These are phyloP conservation scores for Tapirus terrestris DNA, from an alignment of 2,113 vertebrate genomes.

Conservation along the genomic window DNA sequence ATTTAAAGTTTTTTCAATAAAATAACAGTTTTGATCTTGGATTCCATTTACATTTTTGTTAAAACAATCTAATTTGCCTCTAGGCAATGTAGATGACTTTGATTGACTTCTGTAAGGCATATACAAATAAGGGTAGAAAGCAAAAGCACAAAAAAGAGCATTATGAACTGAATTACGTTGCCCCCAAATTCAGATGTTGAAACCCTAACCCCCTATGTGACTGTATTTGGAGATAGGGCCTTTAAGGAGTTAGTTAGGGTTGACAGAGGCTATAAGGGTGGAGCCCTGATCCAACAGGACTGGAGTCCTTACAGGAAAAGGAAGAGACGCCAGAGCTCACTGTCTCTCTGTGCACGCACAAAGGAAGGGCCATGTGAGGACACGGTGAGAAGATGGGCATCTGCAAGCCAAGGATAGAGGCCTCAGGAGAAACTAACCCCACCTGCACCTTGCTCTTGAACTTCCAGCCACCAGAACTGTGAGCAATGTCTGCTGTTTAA, in stretches of 20 bases:
- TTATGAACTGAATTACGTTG: neutral
- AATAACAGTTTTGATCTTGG: neutral
- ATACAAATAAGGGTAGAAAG: neutral
- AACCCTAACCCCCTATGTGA: neutral
- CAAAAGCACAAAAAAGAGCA: neutral
- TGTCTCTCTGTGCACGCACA: neutral
- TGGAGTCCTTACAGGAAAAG: neutral
- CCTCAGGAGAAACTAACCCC: neutral
- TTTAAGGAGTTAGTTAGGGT: neutral
- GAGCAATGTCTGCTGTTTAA: neutral
- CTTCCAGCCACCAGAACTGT: neutral
- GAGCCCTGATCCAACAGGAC: no score
- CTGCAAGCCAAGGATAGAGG: no score
- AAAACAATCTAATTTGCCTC: neutral
- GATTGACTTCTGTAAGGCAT: neutral
- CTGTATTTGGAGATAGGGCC: neutral
- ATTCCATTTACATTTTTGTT: neutral
- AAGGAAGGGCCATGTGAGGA: neutral
- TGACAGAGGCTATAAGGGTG: neutral
- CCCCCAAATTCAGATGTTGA: neutral
- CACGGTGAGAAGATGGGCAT: accelerated
- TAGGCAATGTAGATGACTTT: neutral
- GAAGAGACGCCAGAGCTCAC: neutral
- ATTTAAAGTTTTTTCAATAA: neutral
- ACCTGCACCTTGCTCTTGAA: neutral